Evolutionary conservation across 1,140 invertebrate species (phyloP).

Genomic region (Pseudomyrmex concolor): DNA sequence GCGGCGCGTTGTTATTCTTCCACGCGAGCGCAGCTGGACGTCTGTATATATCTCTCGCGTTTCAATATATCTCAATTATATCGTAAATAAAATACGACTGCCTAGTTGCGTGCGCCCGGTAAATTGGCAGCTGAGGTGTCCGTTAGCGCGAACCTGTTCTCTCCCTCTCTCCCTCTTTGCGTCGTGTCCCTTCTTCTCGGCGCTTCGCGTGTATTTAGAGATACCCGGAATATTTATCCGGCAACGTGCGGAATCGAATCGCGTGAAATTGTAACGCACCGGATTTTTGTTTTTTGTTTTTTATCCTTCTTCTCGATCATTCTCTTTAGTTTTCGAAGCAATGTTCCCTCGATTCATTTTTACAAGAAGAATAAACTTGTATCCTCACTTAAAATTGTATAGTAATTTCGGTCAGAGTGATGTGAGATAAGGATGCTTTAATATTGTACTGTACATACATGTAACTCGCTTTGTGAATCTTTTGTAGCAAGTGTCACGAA

Average conservation of each 20-base stretch:
- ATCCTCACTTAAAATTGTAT: neutral
- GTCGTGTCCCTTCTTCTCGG: slow-evolving; percentile 11
- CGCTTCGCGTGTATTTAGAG: slow-evolving; percentile 30
- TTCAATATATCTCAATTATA: slow-evolving; percentile 84
- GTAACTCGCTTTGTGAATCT: slow-evolving; percentile 12
- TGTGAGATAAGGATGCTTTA: too few species aligned
- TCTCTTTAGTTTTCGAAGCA: neutral
- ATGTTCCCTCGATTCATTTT: neutral
- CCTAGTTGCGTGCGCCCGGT: slow-evolving; percentile 78
- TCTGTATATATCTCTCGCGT: slow-evolving; percentile 74
- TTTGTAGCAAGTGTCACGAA: slow-evolving; percentile 9
- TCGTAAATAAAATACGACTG: slow-evolving; percentile 83
- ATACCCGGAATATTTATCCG: slow-evolving; percentile 31
- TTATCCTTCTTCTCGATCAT: too few species aligned
- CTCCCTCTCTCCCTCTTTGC: slow-evolving; percentile 46
- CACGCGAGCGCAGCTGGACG: slow-evolving; percentile 75
- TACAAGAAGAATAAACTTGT: too few species aligned
- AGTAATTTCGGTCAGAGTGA: too few species aligned
- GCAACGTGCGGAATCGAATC: slow-evolving; percentile 13
- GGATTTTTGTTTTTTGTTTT: too few species aligned
- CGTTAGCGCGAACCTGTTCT: slow-evolving; percentile 77
- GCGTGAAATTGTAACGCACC: neutral
- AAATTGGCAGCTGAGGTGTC: slow-evolving; percentile 80
- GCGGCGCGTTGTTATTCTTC: slow-evolving; percentile 62
- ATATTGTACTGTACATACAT: neutral